Evolutionary conservation across 2,113 vertebrate genomes (phyloP).

Genomic region (Speoplatyrhinus poulsoni): DNA sequence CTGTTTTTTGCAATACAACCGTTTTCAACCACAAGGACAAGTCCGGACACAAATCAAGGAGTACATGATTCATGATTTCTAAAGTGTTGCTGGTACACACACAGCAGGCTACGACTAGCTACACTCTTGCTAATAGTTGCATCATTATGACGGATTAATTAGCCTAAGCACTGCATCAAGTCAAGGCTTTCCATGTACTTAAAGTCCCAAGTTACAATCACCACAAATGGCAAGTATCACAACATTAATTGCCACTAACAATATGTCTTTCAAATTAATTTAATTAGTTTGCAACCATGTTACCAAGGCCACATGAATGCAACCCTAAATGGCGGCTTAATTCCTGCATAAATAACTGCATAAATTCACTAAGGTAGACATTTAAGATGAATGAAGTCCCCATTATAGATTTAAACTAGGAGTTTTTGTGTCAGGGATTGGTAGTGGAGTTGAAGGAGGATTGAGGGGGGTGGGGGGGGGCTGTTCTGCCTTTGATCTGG

Average conservation of each 20-base stretch:
- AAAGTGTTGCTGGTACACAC: background rate
- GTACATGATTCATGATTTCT: too few relatives aligned
- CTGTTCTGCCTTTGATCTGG: conserved; percentile 72
- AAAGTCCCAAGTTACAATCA: conserved; percentile 22
- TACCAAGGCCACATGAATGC: conserved; percentile 21
- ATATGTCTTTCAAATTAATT: conserved; percentile 33
- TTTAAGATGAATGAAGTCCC: too few relatives aligned
- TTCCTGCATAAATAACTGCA: conserved; percentile 33
- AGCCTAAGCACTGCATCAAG: conserved; percentile 68
- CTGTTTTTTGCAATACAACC: too few relatives aligned
- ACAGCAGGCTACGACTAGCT: conserved; percentile 59
- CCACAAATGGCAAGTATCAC: conserved; percentile 27
- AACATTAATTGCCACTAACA: conserved; percentile 7
- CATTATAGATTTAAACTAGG: background rate
- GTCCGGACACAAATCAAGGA: too few relatives aligned
- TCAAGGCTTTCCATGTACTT: conserved; percentile 55
- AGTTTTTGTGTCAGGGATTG: conserved; percentile 25
- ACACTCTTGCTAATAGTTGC: conserved; percentile 79
- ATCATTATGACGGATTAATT: conserved; percentile 82
- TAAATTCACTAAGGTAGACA: conserved; percentile 20
- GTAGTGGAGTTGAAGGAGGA: conserved; percentile 65
- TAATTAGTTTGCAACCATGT: conserved; percentile 30
- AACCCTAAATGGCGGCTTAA: conserved; percentile 38
- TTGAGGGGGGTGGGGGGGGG: conserved; percentile 69
- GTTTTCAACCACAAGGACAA: too few relatives aligned